Evolutionary conservation across 1,140 invertebrate species (phyloP).

Genomic region (Neodiprion fabricii): DNA sequence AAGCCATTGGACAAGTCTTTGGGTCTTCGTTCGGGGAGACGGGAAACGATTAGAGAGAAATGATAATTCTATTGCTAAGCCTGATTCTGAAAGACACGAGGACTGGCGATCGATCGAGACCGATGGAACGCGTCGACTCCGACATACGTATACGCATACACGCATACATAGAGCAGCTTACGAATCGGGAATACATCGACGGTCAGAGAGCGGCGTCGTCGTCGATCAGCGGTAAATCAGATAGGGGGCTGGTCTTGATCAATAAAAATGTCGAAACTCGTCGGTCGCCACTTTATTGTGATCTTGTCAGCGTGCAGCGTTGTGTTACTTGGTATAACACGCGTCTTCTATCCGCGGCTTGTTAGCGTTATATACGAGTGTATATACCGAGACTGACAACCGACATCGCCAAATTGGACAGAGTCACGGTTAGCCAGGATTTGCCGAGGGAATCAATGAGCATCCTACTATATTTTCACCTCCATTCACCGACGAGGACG

Average conservation of each 20-base stretch:
- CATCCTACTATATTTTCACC: background rate
- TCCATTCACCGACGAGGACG: no score
- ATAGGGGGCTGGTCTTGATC: background rate
- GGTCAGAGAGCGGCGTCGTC: background rate
- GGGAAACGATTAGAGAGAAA: background rate
- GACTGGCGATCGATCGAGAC: background rate
- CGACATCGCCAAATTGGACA: background rate
- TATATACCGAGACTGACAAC: background rate
- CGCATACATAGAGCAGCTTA: no score
- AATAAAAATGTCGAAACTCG: background rate
- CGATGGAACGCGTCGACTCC: background rate
- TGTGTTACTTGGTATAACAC: background rate
- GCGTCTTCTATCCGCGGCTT: background rate
- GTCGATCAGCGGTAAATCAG: background rate
- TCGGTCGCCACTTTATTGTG: slow-evolving; percentile 4
- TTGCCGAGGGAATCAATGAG: slow-evolving; percentile 4
- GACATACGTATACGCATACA: no score
- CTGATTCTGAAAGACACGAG: background rate
- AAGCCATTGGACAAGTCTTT: no score
- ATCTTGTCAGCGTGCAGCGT: slow-evolving; percentile 1
- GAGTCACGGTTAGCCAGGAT: background rate
- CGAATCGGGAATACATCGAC: background rate
- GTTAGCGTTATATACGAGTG: background rate
- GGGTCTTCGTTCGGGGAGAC: background rate
- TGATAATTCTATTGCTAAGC: background rate